Evolutionary conservation across 2,888 invertebrate genomes (phyloP), one percentile per base, ranked within the genome.

Genomic region (Chloroclysta siterata): DNA sequence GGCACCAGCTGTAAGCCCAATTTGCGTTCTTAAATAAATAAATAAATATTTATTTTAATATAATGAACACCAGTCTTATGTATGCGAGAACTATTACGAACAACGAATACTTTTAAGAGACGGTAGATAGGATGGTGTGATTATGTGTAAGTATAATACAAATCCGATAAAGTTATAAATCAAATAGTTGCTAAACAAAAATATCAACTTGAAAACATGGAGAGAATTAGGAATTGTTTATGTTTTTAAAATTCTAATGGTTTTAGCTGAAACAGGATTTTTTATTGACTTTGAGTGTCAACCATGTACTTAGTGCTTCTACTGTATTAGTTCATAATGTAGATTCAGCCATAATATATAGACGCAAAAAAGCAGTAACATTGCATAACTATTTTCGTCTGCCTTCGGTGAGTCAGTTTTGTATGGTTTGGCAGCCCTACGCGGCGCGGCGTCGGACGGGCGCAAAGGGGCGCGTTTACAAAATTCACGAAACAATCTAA

Each of bases 401-500:
- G 22, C 50, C 29, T 47, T 17, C 48, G 13, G 22, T 47, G 29
- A 39, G 13, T 22, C n/a, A 15, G 41, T 46, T 11, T 46, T 46
- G 15, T 11, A 14, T 53, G 2, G 4, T 33, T 60, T 61, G 60
- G 52, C 63, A 61, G 57, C 65, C 63, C 63, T 59, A 59, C 54
- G 17, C 11, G 36, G 11, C 63, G 60, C 56, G 64, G 74, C 63
- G 59, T 61, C 66, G 14, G 59, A 67, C 48, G 61, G 68, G 62
- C 70, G 71, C 56, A 57, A 36, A 57, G 62, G 72, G 69, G 62
- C 59, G 60, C 70, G 69, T 66, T 78, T 78, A 77, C 79, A 80
- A 78, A 81, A 82, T 80, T 80, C 74, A 78, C 74, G 70, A 77
- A 80, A 78, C 79, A 80, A 81, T 83, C 79, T 79, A 78, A 78